Base-by-base conservation (phyloP, 2,888 invertebrate genomes). In the Ophion ellenae region DNA sequence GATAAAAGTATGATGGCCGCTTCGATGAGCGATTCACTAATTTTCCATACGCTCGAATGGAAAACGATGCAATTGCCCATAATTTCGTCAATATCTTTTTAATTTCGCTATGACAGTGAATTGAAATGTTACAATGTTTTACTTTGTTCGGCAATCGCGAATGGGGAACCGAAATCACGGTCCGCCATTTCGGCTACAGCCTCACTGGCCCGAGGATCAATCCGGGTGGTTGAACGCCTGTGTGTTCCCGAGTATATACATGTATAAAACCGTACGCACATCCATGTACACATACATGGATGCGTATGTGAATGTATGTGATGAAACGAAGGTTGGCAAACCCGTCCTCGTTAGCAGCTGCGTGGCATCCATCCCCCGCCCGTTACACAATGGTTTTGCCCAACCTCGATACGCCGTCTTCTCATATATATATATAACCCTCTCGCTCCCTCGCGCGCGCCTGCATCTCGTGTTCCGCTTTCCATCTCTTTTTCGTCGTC, bases 281-380 rank as follows among this genome's bases (percentile, higher is more conserved):
- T 11, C 45, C 45, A 11, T 40, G 74, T 67, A n/a, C 14, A 64
- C 45, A 45, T 47, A 32, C 32, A 32, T 80, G 63, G 67, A 61
- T 81, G 76, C 79, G 79, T 84, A 83, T 79, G 66, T 69, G 76
- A 77, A 85, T 81, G 73, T 75, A 85, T 63, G 81, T 80, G 70
- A 87, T 82, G 88, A 76, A 85, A 79, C 85, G 83, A 53, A 87
- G 83, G 86, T 90, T 88, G 89, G 89, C 90, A 90, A 91, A 90
- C 90, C 90, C 90, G 90, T 90, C 90, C 91, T 92, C 91, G 92
- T 92, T 91, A 92, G 93, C 93, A 93, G 93, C 93, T 93, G 93
- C 92, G 89, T 91, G 88, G 90, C 91, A 92, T 92, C 92, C 93
- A 92, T 92, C 93, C 93, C 92, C 93, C 93, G 91, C 92, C 91